Evolutionary conservation across 2,888 invertebrate species (phyloP).

Genomic region (Volucella zonaria): DNA sequence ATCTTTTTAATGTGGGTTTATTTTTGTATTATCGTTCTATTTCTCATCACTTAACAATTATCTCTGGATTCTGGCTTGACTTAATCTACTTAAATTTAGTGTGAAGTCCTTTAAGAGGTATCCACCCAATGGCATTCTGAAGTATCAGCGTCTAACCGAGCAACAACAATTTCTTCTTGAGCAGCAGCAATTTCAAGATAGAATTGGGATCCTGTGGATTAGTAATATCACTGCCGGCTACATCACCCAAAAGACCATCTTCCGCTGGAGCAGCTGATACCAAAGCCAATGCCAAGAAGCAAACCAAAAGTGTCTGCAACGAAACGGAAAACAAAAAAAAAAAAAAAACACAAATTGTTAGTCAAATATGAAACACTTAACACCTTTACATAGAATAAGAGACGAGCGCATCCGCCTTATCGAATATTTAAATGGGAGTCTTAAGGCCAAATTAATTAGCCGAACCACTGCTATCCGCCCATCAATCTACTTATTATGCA

Average conservation of each 20-base stretch:
- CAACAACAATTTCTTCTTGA: constrained; percentile 62
- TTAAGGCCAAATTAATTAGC: constrained; percentile 31
- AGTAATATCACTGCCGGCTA: constrained; percentile 47
- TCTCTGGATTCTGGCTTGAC: constrained; percentile 31
- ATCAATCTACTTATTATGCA: neutral
- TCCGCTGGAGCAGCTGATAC: constrained; percentile 60
- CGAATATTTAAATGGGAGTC: constrained; percentile 13
- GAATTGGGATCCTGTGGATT: constrained; percentile 62
- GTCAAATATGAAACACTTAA: constrained; percentile 28
- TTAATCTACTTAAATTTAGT: constrained; percentile 42
- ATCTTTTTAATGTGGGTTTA: neutral
- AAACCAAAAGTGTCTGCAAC: constrained; percentile 66
- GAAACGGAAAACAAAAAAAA: neutral
- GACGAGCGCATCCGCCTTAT: neutral
- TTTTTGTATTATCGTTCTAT: constrained; percentile 33
- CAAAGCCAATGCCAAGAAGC: constrained; percentile 50
- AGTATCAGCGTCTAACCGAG: constrained; percentile 37
- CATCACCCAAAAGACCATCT: constrained; percentile 54
- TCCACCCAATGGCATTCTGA: constrained; percentile 49
- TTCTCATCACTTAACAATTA: constrained; percentile 44
- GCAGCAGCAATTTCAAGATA: constrained; percentile 55
- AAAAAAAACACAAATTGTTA: neutral
- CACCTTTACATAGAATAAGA: constrained; percentile 15
- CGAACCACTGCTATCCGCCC: neutral
- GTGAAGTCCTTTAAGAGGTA: constrained; percentile 29